Base-by-base conservation (phyloP, 2,888 invertebrate genomes). In the Drosophila meridionalis region DNA sequence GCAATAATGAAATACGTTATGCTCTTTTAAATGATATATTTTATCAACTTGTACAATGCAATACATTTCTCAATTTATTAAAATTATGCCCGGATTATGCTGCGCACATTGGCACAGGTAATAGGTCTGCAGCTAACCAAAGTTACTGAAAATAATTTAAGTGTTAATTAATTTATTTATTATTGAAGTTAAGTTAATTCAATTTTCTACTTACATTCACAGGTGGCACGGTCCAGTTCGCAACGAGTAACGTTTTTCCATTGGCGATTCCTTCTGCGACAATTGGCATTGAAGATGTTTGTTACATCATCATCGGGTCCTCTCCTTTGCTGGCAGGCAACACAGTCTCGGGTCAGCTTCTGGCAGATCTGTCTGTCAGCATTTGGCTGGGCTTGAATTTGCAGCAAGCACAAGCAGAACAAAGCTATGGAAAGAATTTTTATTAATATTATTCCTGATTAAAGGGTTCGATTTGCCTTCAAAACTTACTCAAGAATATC, bases 241-340 rank as follows among this genome's bases (percentile, higher is more conserved):
- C 89, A 87, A 2, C 75, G 82, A 2, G 76, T 32, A 0, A 90
- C 42, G 47, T 71, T 47, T 0, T 36, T 67, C 90, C 90, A 90
- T 7, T 11, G 53, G 2, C 28, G 14, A 12, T 12, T 6, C 0
- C 2, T 1, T 0, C 0, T 8, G 0, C 82, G 64, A n/a, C 89
- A 90, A 8, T 47, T 20, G 2, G 3, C 9, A 43, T 87, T 90
- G 2, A 80, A 40, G 2, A 34, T 4, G 12, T 20, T 59, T 0
- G 69, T 70, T 1, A 78, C 43, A 40, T 72, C 82, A 43, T 87
- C 82, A 1, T 55, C 14, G n/a, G 36, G 30, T 53, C 85, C 85
- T 14, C 58, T n/a, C 2, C 12, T 43, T 0, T 3, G 6, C 36
- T 83, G 43, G 34, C 57, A 53, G 0, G 7, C 26, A 20, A 32